Evolutionary conservation across 2,797 vertebrate genomes (phyloP), one percentile per base, ranked within the genome.

Genomic region (Odontamblyopus lacepedii): DNA sequence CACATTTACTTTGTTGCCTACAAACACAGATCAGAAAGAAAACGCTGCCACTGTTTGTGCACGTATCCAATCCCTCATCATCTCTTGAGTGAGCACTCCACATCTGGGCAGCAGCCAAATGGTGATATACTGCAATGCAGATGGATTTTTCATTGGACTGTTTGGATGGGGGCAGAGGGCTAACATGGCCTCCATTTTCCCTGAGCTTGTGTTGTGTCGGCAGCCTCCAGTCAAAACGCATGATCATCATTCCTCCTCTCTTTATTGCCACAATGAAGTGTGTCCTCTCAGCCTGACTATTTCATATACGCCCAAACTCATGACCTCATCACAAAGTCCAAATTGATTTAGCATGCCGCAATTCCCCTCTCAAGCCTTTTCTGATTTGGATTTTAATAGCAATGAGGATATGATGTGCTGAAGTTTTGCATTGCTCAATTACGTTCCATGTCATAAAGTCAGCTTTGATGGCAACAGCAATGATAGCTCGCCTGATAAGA

Each of bases 301-400:
- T 89, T 89, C 83, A 90, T 86, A 89, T 81, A 83, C 53, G 73
- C 83, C 63, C 80, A 88, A 92, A 93, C 92, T 88, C 91, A 92
- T 85, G 82, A 92, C 88, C 89, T 91, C 92, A 91, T 93, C 91
- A 90, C 68, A 90, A 90, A 86, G 86, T 73, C 76, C 83, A 89
- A 91, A 92, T 92, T 90, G 91, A 93, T 92, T 93, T 90, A 89
- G 81, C 88, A 91, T 87, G 88, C 91, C 77, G 73, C 69, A 79
- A 87, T 89, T 88, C 90, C 82, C 80, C 81, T 85, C 84, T 15
- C 74, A 88, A 83, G 79, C 72, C 82, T 72, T 65, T 85, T 90
- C 81, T 60, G 78, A 87, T 85, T 87, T 83, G 82, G 77, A 55
- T 86, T 90, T 80, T 86, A 81, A 88, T 77, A 79, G 80, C 85